Conservation (phyloP, 2,888 invertebrate species). For the Polia nebulosa region DNA sequence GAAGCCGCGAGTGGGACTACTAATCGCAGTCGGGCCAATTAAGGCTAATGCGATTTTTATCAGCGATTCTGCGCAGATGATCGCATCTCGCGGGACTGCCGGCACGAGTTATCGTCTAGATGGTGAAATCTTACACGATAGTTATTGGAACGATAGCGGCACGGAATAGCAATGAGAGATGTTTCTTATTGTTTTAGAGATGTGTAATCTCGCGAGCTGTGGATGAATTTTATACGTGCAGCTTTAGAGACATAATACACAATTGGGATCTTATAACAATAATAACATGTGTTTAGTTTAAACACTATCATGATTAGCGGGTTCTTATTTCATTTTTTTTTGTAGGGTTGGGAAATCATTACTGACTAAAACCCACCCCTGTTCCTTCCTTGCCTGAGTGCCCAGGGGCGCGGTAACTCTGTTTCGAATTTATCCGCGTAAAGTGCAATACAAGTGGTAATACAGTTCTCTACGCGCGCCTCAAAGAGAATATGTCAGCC, state of each 20-base stretch:
- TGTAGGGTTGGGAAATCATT: too few species aligned
- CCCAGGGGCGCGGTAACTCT: too few species aligned
- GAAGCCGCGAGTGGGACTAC: constrained; percentile 40
- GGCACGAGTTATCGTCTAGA: constrained; percentile 49
- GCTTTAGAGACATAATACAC: constrained; percentile 1
- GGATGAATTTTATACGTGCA: neutral
- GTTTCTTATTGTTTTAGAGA: constrained; percentile 30
- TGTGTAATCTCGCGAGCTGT: constrained; percentile 4
- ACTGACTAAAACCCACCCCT: too few species aligned
- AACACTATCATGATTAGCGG: too few species aligned
- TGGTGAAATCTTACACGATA: constrained; percentile 58
- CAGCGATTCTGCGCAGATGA: constrained; percentile 63
- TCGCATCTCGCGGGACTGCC: constrained; percentile 53
- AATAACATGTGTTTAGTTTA: too few species aligned
- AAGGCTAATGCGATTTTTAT: constrained; percentile 76
- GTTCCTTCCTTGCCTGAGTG: too few species aligned
- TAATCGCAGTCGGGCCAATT: constrained; percentile 69
- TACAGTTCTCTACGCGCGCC: too few species aligned
- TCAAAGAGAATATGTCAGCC: too few species aligned
- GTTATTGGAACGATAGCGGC: constrained; percentile 34
- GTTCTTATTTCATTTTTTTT: too few species aligned
- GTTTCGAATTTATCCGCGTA: too few species aligned
- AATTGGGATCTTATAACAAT: too few species aligned
- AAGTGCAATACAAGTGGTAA: too few species aligned
- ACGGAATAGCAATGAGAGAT: constrained; percentile 42